Conservation (phyloP, 2,888 invertebrate species). For the Pristionchus mayeri region DNA sequence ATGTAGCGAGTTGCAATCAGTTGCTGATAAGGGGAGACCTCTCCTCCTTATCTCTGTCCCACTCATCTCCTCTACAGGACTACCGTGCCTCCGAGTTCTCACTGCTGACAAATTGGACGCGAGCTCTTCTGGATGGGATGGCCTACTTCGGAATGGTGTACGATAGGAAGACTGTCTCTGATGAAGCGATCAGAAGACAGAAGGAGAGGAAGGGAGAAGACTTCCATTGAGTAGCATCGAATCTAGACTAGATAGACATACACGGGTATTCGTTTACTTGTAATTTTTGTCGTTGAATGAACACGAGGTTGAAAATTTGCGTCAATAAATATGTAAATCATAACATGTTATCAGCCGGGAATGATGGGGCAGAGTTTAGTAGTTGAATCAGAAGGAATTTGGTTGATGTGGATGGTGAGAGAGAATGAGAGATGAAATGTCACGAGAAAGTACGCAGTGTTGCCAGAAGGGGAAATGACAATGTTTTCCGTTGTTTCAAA, state of each 20-base stretch:
- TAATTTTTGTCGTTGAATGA: constrained; percentile 23
- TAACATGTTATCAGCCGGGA: not conserved
- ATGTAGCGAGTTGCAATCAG: not conserved
- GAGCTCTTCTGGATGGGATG: constrained; percentile 68
- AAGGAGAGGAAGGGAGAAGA: constrained; percentile 39
- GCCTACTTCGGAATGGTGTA: constrained; percentile 71
- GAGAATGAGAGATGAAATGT: not conserved
- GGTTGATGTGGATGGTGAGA: constrained; percentile 2
- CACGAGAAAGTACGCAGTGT: not conserved
- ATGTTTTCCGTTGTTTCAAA: not conserved
- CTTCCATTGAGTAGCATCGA: not conserved
- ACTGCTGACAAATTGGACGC: constrained; percentile 68
- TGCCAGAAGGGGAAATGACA: not conserved
- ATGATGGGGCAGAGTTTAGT: constrained; percentile 8
- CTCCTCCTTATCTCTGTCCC: not conserved
- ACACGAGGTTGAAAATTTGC: not conserved
- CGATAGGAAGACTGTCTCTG: constrained; percentile 65
- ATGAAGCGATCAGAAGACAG: constrained; percentile 51
- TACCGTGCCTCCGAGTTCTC: constrained; percentile 73
- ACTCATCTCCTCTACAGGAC: constrained; percentile 55
- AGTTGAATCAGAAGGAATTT: not conserved
- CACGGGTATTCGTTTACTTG: constrained; percentile 15
- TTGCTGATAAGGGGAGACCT: not conserved
- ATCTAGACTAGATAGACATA: constrained; percentile 11
- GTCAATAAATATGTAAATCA: not conserved